phyloP scores from a whole-genome alignment of 2,888 invertebrate species.

The Agelastica alni region DNA sequence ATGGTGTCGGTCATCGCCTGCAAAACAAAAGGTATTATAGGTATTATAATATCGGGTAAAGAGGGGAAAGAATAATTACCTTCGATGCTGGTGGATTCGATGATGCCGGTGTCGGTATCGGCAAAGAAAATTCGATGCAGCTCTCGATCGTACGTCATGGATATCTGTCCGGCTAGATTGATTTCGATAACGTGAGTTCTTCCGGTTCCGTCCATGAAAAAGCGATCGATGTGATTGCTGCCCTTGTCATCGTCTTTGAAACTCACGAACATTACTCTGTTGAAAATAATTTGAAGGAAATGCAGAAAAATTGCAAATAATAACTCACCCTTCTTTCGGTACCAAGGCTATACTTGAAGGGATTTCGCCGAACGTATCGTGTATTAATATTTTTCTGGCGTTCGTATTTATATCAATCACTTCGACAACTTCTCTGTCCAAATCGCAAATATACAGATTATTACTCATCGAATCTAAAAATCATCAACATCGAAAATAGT shows the following conservation, averaged over 20 bases:
- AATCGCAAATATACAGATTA: slow-evolving; percentile 75
- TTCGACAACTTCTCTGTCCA: slow-evolving; percentile 66
- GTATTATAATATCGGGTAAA: not conserved
- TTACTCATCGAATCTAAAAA: slow-evolving; percentile 76
- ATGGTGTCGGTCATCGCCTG: slow-evolving; percentile 53
- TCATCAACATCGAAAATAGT: no score
- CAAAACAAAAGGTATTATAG: slow-evolving; percentile 6
- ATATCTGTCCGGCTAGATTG: slow-evolving; percentile 60
- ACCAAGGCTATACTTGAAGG: slow-evolving; percentile 72
- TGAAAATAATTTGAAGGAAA: slow-evolving; percentile 31
- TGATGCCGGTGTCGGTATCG: slow-evolving; percentile 68
- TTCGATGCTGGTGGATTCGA: slow-evolving; percentile 66
- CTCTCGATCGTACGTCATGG: slow-evolving; percentile 62
- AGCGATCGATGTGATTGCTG: slow-evolving; percentile 65
- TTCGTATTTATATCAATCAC: slow-evolving; percentile 64
- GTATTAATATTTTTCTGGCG: slow-evolving; percentile 64
- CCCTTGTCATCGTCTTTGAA: slow-evolving; percentile 47
- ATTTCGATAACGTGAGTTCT: slow-evolving; percentile 55
- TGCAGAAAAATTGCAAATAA: not conserved
- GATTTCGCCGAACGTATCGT: slow-evolving; percentile 62
- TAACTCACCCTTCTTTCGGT: slow-evolving; percentile 67
- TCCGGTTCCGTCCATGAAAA: slow-evolving; percentile 69
- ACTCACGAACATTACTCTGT: slow-evolving; percentile 71
- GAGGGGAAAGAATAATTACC: not conserved
- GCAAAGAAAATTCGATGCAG: slow-evolving; percentile 68